Conservation (phyloP, 2,888 invertebrate species). For the Drosophila trichaetosa region DNA sequence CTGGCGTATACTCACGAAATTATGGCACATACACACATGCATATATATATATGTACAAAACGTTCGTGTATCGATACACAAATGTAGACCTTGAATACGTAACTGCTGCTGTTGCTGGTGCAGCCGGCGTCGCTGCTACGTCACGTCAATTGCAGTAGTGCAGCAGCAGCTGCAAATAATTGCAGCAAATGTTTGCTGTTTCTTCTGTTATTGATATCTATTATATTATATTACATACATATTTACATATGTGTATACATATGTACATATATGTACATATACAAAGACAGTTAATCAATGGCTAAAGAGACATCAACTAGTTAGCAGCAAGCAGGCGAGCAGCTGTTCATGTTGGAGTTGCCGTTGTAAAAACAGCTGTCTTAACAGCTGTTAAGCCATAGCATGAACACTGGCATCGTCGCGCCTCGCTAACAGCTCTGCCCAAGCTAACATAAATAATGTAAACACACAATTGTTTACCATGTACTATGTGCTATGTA, state of each 20-base stretch:
- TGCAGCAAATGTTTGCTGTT: conserved; percentile 21
- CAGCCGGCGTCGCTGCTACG: conserved; percentile 47
- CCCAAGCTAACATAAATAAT: conserved; percentile 9
- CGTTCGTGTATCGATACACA: conserved; percentile 68
- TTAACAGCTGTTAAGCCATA: conserved; percentile 58
- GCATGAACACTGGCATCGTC: conserved; percentile 41
- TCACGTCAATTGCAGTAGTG: conserved; percentile 40
- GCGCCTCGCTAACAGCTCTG: conserved; percentile 28
- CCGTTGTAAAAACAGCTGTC: conserved; percentile 51
- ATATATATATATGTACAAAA: conserved; percentile 11
- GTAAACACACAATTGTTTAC: conserved; percentile 3
- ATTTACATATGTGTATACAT: not conserved
- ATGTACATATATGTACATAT: not conserved
- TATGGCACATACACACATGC: conserved; percentile 33
- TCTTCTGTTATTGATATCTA: conserved; percentile 1
- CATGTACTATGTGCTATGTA: not conserved
- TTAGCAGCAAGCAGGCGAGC: conserved; percentile 25
- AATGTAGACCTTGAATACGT: conserved; percentile 77
- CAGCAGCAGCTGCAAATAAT: conserved; percentile 30
- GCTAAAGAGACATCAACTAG: conserved; percentile 3
- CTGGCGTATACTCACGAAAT: conserved; percentile 47
- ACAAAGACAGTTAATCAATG: conserved; percentile 10
- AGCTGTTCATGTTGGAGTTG: conserved; percentile 35
- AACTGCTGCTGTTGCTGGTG: conserved; percentile 29
- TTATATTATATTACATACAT: not conserved